phyloP scores from a whole-genome alignment of 2,888 invertebrate species.

The Tetranychus truncatus region DNA sequence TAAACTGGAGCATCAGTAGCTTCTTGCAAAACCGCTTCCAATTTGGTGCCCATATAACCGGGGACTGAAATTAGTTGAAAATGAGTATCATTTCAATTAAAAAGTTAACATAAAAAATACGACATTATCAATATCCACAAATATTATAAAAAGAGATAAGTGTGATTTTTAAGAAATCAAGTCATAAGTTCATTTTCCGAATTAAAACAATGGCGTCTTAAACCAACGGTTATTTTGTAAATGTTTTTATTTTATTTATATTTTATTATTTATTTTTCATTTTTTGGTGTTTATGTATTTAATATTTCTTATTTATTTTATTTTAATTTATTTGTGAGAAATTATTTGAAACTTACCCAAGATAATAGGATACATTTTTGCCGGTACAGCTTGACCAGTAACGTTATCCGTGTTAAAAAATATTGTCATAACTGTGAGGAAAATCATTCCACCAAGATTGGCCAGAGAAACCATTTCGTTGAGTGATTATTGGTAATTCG shows the following conservation, averaged over 20 bases:
- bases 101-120: too few species aligned
- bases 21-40: neutral
- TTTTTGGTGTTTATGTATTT: too few species aligned
- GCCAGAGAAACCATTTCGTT: neutral
- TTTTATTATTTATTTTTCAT: too few species aligned
- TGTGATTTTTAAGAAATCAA: too few species aligned
- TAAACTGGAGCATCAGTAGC: neutral
- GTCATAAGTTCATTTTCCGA: too few species aligned
- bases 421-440: neutral
- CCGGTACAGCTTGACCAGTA: neutral
- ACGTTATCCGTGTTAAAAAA: neutral
- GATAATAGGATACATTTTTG: neutral
- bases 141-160: too few species aligned
- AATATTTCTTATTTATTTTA: too few species aligned
- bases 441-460: neutral
- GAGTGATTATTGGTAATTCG: neutral
- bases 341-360: neutral
- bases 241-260: too few species aligned
- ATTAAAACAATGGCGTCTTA: too few species aligned
- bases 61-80: neutral
- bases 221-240: too few species aligned
- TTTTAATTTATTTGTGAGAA: too few species aligned
- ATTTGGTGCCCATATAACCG: constrained; percentile 12
- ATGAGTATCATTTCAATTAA: neutral
- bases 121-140: too few species aligned